Evolutionary conservation across 1,140 invertebrate species (phyloP), one percentile per base, ranked within the genome.

Genomic region (Calephelis nemesis): DNA sequence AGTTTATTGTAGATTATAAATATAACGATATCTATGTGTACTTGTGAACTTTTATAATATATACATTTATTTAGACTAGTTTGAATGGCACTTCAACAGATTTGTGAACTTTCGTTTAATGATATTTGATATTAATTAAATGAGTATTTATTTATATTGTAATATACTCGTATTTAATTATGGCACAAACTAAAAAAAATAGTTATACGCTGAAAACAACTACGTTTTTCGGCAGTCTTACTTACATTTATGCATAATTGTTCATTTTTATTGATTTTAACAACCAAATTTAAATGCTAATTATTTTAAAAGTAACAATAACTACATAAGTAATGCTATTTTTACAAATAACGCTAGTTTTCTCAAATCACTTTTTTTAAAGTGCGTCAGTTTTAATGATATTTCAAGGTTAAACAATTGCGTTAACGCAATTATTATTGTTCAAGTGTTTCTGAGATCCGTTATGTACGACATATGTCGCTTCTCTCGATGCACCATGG

Each of bases 391-490:
- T 58, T 58, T 10, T 13, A 58, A 39, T 30, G 30, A 12, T 58
- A 58, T 30, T 58, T 58, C 19, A 19, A 15, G 15, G 45, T 67
- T 74, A 76, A 65, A 76, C 75, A 12, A 66, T 60, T 13, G 70
- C 73, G 58, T 70, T 68, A 65, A 74, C 50, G 60, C 81, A 87
- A 58, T 88, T 88, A 62, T 88, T 88, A 65, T 85, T 84, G 65
- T 84, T 85, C 12, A 79, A 74, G 54, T 90, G 82, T 68, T 87
- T 90, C 48, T 85, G 81, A 1, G 78, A 78, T 63, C 85, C 85
- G 62, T 85, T 88, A 7, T 84, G 80, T 9, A 72, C 65, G 40
- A 69, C 69, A 67, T 77, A 83, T 0, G 78, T 67, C 4, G 87
- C 85, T 64, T 87, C 86, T 9, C 85, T 58, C 81, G 74, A 9